These are phyloP conservation scores for Drosophila kepulauana DNA, from an alignment of 1,140 invertebrate genomes.

Conservation along the genomic window DNA sequence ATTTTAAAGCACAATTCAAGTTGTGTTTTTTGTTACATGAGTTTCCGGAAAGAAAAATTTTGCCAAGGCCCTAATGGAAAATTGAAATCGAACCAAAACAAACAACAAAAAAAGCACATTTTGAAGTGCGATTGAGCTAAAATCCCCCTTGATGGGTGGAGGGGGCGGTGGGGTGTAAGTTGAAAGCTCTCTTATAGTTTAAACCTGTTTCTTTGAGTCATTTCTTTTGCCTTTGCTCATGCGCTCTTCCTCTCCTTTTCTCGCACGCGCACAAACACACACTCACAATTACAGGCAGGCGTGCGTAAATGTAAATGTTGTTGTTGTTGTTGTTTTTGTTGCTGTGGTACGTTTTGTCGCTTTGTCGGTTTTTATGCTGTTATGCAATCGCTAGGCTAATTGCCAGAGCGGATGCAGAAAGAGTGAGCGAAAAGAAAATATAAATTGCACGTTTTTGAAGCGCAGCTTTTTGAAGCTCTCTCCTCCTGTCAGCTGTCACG, in stretches of 20 bases:
- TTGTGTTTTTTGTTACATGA: constrained; percentile 58
- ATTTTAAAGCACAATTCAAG: constrained; percentile 51
- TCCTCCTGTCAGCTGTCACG: constrained; percentile 13
- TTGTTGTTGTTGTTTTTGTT: constrained; percentile 49
- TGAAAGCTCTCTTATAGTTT: constrained; percentile 24
- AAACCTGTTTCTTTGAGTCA: constrained; percentile 43
- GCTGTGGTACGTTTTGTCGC: constrained; percentile 59
- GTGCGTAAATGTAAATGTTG: constrained; percentile 12
- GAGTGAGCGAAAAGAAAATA: constrained; percentile 57
- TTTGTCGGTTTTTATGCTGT: constrained; percentile 66
- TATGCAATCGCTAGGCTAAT: constrained; percentile 75
- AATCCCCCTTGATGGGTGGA: neutral
- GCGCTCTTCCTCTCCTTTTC: constrained; percentile 11
- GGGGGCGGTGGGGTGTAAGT: constrained; percentile 3
- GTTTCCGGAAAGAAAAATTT: constrained; percentile 67
- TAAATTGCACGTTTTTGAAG: constrained; percentile 61
- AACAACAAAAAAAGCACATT: constrained; percentile 31
- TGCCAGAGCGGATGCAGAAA: constrained; percentile 74
- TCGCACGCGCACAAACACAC: neutral
- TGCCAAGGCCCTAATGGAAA: constrained; percentile 48
- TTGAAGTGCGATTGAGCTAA: constrained; percentile 15
- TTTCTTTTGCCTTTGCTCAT: constrained; percentile 32
- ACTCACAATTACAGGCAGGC: neutral
- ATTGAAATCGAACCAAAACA: constrained; percentile 50
- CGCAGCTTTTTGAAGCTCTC: constrained; percentile 24